Evolutionary conservation across 2,888 invertebrate genomes (phyloP), one percentile per base, ranked within the genome.

Genomic region (Chymomyza procnemis): DNA sequence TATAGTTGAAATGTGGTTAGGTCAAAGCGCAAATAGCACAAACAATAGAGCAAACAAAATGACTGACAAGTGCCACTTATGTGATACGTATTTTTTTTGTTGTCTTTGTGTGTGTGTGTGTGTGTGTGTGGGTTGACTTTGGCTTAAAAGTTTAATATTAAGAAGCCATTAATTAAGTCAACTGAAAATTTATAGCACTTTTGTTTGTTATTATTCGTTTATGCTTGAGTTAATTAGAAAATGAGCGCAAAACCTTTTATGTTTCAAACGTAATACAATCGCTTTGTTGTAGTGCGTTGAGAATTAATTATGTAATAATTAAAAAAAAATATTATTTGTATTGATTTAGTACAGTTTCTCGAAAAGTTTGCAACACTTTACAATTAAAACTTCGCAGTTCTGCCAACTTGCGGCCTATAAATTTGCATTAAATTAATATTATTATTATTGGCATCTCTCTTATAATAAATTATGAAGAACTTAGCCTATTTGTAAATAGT

Each of bases 101-200:
- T 60, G 26, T 46, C 19, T 47, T 21, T 47, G 50, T 50, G n/a
- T 19, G 9, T n/a, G n/a, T n/a, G 14, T 64, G 14, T 54, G 0
- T 66, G 55, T 61, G 19, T 64, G 34, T 48, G 30, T 56, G 21
- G 12, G 57, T 22, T 41, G 56, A 9, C 41, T 41, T 12, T 12
- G 9, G 3, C 18, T 47, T 47, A 30, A 48, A 61, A 22, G 59
- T 60, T 66, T 71, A 48, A 71, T 72, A 67, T 75, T 74, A 74
- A 74, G 70, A 66, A 68, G 69, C 76, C 75, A 84, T 84, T 87
- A 84, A 84, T 84, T 85, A 84, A 84, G 87, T 84, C 84, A 85
- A 85, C 80, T 87, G 87, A 80, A 84, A 87, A 84, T 87, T 84
- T 84, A 84, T 84, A 87, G 85, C 85, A 87, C 83, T 87, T 85